Conservation (phyloP, 2,113 vertebrate species). For the Oenanthe oenanthe region DNA sequence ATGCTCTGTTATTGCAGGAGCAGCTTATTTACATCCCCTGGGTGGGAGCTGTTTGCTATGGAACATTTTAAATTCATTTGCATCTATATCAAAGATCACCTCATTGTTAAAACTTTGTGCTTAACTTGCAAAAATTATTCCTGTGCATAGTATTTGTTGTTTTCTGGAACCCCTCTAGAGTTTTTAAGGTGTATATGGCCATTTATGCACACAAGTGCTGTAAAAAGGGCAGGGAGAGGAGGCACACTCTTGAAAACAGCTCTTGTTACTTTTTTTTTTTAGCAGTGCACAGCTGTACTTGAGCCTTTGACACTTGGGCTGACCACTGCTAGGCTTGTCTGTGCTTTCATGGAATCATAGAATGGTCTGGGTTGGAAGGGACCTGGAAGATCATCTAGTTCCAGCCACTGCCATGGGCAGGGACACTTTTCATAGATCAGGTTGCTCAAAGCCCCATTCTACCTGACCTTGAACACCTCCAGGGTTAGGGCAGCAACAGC, state of each 20-base stretch:
- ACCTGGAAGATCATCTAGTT: not conserved
- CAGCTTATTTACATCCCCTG: not conserved
- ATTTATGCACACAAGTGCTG: not conserved
- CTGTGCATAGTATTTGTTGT: not conserved
- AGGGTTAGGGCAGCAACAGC: not conserved
- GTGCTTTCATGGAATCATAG: not conserved
- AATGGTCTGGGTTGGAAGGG: not conserved
- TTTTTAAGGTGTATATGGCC: not conserved
- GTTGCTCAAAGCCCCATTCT: not conserved
- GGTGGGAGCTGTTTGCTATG: not conserved
- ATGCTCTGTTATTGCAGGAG: not conserved
- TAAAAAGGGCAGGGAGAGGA: fast-evolving
- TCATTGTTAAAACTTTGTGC: not conserved
- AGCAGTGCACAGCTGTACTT: not conserved
- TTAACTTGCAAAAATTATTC: not conserved
- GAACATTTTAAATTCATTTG: not conserved
- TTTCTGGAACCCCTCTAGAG: not conserved
- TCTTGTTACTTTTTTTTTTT: not conserved
- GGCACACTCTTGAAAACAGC: not conserved
- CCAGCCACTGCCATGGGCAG: fast-evolving
- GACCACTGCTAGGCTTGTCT: not conserved
- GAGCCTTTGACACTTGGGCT: not conserved
- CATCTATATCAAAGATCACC: not conserved
- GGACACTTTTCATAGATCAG: not conserved
- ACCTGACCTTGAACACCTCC: not conserved